Conservation (phyloP, 2,113 vertebrate species). For the Ictalurus punctatus region DNA sequence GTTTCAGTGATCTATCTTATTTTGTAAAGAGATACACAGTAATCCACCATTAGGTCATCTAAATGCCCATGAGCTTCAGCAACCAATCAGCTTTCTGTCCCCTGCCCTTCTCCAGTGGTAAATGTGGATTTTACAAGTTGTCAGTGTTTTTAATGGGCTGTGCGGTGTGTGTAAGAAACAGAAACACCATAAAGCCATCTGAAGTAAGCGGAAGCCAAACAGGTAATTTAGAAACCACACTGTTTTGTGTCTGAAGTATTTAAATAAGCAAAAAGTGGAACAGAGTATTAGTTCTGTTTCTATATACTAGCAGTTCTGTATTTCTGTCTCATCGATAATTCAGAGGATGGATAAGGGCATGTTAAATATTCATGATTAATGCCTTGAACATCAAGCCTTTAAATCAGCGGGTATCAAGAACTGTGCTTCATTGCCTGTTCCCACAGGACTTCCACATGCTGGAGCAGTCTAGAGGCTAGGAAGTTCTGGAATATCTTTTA, state of each 20-base stretch:
- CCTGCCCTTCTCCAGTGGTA: constrained; percentile 69
- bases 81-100: constrained; percentile 49
- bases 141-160: constrained; percentile 70
- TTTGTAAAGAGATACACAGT: neutral
- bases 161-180: constrained; percentile 66
- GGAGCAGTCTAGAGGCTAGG: neutral
- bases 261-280: constrained; percentile 59
- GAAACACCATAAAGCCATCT: constrained; percentile 69
- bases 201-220: constrained; percentile 70
- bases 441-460: constrained; percentile 1
- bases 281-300: constrained; percentile 58
- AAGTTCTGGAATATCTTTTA: constrained; percentile 41
- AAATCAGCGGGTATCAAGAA: constrained; percentile 52
- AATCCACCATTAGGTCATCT: neutral
- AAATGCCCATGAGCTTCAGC: constrained; percentile 22
- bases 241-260: constrained; percentile 70
- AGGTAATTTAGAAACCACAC: constrained; percentile 75
- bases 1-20: constrained; percentile 1
- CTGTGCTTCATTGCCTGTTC: constrained; percentile 24
- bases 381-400: constrained; percentile 64
- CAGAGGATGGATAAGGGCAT: constrained; percentile 59
- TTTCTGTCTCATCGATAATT: constrained; percentile 70
- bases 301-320: constrained; percentile 70
- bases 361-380: constrained; percentile 73
- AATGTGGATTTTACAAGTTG: constrained; percentile 74